A percentile compares a stretch with the other conserved stretches of the same genome.
phyloP scores from a whole-genome alignment of 2,797 vertebrate species.

The Alcedo quadribrachys region DNA sequence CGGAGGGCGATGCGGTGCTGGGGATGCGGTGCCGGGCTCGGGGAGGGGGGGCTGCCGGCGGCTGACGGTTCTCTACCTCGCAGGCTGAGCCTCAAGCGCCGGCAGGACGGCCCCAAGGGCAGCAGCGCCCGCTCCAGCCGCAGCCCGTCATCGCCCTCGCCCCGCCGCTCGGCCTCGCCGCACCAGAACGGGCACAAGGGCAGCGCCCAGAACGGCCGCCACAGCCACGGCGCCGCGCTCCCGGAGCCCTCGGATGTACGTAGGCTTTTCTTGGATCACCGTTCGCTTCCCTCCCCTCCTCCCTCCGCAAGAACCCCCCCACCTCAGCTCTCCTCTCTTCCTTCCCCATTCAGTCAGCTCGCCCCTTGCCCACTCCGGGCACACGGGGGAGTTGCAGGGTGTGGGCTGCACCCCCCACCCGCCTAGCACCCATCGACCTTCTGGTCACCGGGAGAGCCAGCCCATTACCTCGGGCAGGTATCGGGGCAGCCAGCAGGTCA shows the following conservation, averaged over 20 bases:
- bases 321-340: background rate
- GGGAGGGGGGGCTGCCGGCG: background rate
- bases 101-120: constrained; percentile 84
- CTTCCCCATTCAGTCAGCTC: background rate
- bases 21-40: accelerated
- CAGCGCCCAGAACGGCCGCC: constrained; percentile 79
- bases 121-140: constrained; percentile 80
- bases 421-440: background rate
- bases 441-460: background rate
- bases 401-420: background rate
- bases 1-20: accelerated
- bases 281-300: constrained; percentile 56
- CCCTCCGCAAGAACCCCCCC: constrained; percentile 11
- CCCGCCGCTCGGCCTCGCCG: constrained; percentile 81
- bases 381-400: background rate
- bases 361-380: background rate
- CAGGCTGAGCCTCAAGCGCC: constrained; percentile 88
- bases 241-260: constrained; percentile 93
- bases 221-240: constrained; percentile 78
- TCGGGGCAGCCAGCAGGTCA: background rate
- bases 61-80: background rate
- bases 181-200: constrained; percentile 93
- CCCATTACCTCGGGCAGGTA: background rate
- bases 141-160: constrained; percentile 81
- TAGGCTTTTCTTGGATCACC: constrained; percentile 83